Conservation (phyloP, 2,888 invertebrate genomes). For the Apotomis turbidana region DNA sequence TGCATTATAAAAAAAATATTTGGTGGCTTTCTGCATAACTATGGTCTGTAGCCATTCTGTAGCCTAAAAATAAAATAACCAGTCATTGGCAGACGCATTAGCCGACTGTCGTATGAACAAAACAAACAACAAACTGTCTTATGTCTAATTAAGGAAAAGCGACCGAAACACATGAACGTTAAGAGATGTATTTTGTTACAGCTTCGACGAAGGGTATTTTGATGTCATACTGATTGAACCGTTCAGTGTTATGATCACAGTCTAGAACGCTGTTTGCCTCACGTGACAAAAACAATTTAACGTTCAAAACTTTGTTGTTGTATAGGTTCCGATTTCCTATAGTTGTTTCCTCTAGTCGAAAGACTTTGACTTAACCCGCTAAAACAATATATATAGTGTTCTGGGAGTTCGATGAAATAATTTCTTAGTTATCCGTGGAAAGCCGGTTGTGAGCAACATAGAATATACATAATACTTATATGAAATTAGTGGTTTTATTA, state of each 20-base stretch:
- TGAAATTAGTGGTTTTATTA: too few species aligned
- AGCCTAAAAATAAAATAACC: constrained; percentile 18
- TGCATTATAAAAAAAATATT: too few species aligned
- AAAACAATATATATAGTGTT: too few species aligned
- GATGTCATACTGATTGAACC: constrained; percentile 4
- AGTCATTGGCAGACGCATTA: constrained; percentile 8
- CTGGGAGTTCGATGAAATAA: too few species aligned
- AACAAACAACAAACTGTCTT: not conserved
- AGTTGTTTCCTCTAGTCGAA: too few species aligned
- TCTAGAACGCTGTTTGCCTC: not conserved
- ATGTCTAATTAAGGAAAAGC: not conserved
- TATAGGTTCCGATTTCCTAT: too few species aligned
- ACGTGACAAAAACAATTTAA: not conserved
- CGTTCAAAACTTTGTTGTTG: not conserved
- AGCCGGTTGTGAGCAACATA: not conserved
- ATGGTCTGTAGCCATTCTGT: not conserved
- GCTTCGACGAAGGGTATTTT: not conserved
- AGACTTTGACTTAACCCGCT: not conserved
- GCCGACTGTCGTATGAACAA: not conserved
- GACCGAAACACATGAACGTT: not conserved
- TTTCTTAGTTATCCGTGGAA: too few species aligned
- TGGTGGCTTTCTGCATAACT: too few species aligned
- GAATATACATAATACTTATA: not conserved
- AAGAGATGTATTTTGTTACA: constrained; percentile 6
- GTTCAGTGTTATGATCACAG: constrained; percentile 6